These are phyloP conservation scores for Aphrophora alni DNA, from an alignment of 2,888 invertebrate species.

Conservation along the genomic window DNA sequence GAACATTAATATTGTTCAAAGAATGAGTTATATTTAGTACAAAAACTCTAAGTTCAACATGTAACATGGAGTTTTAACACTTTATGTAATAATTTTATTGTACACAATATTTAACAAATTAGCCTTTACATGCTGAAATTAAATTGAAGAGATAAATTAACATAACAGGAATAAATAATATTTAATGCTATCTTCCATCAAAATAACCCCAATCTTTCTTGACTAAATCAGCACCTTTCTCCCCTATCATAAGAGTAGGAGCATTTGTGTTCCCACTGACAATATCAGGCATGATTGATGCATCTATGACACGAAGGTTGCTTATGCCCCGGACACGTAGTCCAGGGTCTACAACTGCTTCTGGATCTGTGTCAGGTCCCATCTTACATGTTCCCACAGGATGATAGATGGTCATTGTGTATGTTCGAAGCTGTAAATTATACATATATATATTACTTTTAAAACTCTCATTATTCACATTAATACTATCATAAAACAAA, in stretches of 20 bases:
- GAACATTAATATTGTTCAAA: too few species aligned
- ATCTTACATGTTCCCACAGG: background rate
- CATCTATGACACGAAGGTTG: slow-evolving; percentile 62
- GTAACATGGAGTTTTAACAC: too few species aligned
- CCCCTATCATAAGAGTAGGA: slow-evolving; percentile 59
- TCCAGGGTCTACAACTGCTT: slow-evolving; percentile 62
- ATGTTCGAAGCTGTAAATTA: background rate
- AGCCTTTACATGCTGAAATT: too few species aligned
- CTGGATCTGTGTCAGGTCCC: background rate
- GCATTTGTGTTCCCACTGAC: slow-evolving; percentile 66
- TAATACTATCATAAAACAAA: too few species aligned
- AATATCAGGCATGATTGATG: slow-evolving; percentile 63
- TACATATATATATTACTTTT: background rate
- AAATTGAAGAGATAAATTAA: background rate
- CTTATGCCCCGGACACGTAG: slow-evolving; percentile 63
- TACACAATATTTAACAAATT: too few species aligned
- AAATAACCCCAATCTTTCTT: slow-evolving; percentile 39
- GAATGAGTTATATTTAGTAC: too few species aligned
- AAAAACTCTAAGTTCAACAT: too few species aligned
- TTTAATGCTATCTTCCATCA: background rate
- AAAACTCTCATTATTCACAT: too few species aligned
- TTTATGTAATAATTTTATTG: too few species aligned
- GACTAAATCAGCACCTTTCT: slow-evolving; percentile 54
- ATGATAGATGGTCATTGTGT: background rate
- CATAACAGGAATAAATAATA: too few species aligned